Evolutionary conservation across 2,888 invertebrate species (phyloP).

Genomic region (Brachynemurus nebulosus): DNA sequence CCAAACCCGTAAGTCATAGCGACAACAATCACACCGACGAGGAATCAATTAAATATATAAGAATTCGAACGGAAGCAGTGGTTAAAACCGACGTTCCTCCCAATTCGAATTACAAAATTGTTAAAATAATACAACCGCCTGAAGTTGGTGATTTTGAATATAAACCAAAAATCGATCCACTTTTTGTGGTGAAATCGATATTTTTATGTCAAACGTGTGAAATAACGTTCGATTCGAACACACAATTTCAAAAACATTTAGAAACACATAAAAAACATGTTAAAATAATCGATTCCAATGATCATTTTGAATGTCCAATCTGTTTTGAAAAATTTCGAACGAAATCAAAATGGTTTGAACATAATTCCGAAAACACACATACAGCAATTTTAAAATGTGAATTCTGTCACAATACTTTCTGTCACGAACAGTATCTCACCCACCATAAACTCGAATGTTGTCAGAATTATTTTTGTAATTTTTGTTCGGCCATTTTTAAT

Average conservation of each 20-base stretch:
- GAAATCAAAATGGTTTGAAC: constrained; percentile 6
- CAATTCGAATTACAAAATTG: too few species aligned
- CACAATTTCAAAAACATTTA: constrained; percentile 2
- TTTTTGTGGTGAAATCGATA: too few species aligned
- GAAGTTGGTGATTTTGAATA: too few species aligned
- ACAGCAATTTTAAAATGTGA: not conserved
- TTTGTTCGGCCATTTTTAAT: constrained; percentile 25
- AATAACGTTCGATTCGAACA: not conserved
- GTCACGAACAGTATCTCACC: not conserved
- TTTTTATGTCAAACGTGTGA: constrained; percentile 9
- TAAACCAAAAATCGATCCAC: too few species aligned
- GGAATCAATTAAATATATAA: too few species aligned
- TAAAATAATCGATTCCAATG: too few species aligned
- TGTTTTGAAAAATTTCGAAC: not conserved
- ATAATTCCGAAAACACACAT: not conserved
- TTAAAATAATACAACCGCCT: too few species aligned
- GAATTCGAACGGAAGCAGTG: too few species aligned
- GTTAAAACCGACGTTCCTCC: too few species aligned
- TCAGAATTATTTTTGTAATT: not conserved
- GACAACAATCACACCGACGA: too few species aligned
- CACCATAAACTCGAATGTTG: not conserved
- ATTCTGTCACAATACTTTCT: not conserved
- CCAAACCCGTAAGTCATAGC: too few species aligned
- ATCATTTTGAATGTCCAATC: constrained; percentile 4
- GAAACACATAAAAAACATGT: constrained; percentile 2